Evolutionary conservation across 2,888 invertebrate genomes (phyloP).

Genomic region (Dendrolimus houi): DNA sequence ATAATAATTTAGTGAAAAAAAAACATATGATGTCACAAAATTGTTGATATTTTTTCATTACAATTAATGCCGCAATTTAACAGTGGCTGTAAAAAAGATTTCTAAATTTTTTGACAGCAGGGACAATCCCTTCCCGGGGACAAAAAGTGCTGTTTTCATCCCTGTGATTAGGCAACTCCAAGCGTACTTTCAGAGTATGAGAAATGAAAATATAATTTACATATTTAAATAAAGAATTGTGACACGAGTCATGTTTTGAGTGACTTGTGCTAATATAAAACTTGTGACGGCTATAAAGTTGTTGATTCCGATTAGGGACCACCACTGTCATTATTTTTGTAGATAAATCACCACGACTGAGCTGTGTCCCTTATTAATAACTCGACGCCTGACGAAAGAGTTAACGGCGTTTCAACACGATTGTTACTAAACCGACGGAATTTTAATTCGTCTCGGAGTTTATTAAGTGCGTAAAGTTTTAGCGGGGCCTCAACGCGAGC

Average conservation of each 20-base stretch:
- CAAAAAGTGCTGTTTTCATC: no score
- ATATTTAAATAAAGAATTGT: slow-evolving; percentile 51
- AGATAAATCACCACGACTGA: slow-evolving; percentile 48
- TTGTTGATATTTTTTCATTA: no score
- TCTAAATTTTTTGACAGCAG: no score
- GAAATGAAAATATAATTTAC: slow-evolving; percentile 11
- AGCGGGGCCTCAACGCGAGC: slow-evolving; percentile 48
- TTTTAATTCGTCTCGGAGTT: slow-evolving; percentile 70
- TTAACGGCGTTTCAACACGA: slow-evolving; percentile 63
- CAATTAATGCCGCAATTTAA: no score
- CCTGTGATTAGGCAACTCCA: no score
- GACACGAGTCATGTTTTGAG: slow-evolving; percentile 17
- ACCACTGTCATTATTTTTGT: slow-evolving; percentile 40
- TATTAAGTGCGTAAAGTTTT: slow-evolving; percentile 75
- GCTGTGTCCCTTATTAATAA: slow-evolving; percentile 60
- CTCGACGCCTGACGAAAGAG: slow-evolving; percentile 47
- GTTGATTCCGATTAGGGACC: slow-evolving; percentile 46
- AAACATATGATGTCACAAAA: no score
- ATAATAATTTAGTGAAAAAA: no score
- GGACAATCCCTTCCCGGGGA: no score
- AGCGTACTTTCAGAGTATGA: not conserved
- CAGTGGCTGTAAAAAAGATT: no score
- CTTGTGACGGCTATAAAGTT: slow-evolving; percentile 30
- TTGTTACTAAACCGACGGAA: slow-evolving; percentile 69
- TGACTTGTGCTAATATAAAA: slow-evolving; percentile 32